Evolutionary conservation across 2,888 invertebrate genomes (phyloP), one percentile per base, ranked within the genome.

Genomic region (Cryptops parisi): DNA sequence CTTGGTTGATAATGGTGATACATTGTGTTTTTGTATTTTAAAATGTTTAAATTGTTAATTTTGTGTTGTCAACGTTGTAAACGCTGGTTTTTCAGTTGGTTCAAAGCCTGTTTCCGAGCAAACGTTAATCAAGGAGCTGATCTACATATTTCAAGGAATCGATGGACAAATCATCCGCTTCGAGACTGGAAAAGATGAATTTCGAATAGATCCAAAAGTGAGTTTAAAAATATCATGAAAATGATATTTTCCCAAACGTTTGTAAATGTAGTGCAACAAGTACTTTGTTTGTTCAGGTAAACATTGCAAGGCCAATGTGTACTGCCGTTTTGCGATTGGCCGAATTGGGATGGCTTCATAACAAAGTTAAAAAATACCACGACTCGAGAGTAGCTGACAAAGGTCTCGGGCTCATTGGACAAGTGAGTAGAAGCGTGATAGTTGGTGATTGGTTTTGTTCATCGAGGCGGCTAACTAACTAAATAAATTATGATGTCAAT

Each of bases 81-180:
- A n/a, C n/a, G n/a, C n/a, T n/a, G n/a, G n/a, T n/a, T n/a, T n/a
- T n/a, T n/a, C n/a, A n/a, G n/a, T n/a, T n/a, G n/a, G n/a, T n/a
- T n/a, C n/a, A n/a, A n/a, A n/a, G n/a, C n/a, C n/a, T n/a, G 58
- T 63, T 24, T 55, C 62, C n/a, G 65, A 68, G 56, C 57, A 60
- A 21, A 66, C 65, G 15, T 60, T 75, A 39, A 61, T 75, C 22
- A 64, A 70, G 62, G 89, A 88, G 63, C 77, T 89, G 12, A 78
- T 94, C 47, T 83, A 84, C 63, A 80, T 83, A 1, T 83, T 93
- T 58, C 88, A 90, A 65, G 94, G 94, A 2, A 85, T 94, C 55
- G 82, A 85, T 62, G 82, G 88, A 21, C 81, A 80, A 62, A 76
- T 80, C 62, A 71, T 86, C 22, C 78, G 78, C 58, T 77, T 79